Conservation (phyloP, 1,140 invertebrate species). For the Atta colombica region DNA sequence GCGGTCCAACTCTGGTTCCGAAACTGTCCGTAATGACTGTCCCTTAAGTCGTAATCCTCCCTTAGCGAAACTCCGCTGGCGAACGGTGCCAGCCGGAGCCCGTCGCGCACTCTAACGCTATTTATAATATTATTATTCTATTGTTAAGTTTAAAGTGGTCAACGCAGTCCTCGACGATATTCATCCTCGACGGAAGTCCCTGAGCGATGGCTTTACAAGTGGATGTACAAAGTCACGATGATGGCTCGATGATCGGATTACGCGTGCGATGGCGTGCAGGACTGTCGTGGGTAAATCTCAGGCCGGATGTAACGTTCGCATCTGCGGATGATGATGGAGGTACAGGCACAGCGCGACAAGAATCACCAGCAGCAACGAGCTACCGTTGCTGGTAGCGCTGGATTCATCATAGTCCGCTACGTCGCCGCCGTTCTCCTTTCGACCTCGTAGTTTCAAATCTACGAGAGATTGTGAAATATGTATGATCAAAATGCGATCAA, state of each 20-base stretch:
- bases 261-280: conserved; percentile 42
- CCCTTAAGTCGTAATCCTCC: conserved; percentile 56
- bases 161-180: conserved; percentile 64
- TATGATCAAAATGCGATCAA: background rate
- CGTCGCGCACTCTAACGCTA: conserved; percentile 60
- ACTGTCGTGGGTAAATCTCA: conserved; percentile 77
- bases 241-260: conserved; percentile 64
- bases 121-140: conserved; percentile 61
- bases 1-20: background rate
- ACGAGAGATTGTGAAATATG: conserved; percentile 32
- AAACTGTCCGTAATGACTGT: conserved; percentile 40
- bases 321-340: conserved; percentile 80
- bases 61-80: conserved; percentile 19
- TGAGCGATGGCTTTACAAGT: conserved; percentile 74
- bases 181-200: conserved; percentile 73
- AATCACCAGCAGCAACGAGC: conserved; percentile 70
- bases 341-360: conserved; percentile 76
- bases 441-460: conserved; percentile 82
- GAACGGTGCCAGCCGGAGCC: background rate
- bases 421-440: conserved; percentile 80
- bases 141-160: conserved; percentile 69
- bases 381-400: conserved; percentile 68
- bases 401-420: conserved; percentile 81
- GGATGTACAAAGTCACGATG: conserved; percentile 72
- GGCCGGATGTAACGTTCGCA: conserved; percentile 80